These are phyloP conservation scores for Percopsis omiscomaycus DNA, from an alignment of 2,797 vertebrate genomes.

Conservation along the genomic window DNA sequence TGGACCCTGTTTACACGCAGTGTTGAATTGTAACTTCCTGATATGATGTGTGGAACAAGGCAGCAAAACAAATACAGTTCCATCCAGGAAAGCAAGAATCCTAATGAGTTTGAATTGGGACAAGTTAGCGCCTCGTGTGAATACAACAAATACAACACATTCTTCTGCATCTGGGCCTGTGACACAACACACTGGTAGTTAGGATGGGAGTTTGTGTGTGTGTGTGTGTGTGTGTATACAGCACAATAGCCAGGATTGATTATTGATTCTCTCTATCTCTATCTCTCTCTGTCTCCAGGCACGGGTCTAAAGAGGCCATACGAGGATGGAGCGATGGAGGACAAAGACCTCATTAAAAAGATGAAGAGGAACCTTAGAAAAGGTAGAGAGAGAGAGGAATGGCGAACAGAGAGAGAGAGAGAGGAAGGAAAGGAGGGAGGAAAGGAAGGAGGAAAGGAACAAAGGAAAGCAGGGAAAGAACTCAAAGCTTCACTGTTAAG, in stretches of 20 bases:
- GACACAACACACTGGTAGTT: too few species aligned
- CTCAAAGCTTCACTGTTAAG: too few species aligned
- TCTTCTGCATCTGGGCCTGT: too few species aligned
- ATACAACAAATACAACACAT: too few species aligned
- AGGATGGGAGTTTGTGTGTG: too few species aligned
- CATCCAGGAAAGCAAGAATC: too few species aligned
- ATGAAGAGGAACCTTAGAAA: conserved; percentile 98
- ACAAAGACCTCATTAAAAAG: conserved; percentile 98
- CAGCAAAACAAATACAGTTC: too few species aligned
- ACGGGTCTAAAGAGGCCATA: conserved; percentile 93
- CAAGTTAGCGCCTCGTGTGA: too few species aligned
- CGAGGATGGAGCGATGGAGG: conserved; percentile 89
- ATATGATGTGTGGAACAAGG: too few species aligned
- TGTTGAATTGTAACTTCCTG: too few species aligned
- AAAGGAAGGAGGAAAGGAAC: not conserved
- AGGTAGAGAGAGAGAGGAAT: conserved; percentile 72
- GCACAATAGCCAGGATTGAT: not conserved
- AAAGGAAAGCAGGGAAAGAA: not conserved
- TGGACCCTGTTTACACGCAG: too few species aligned
- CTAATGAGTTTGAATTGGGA: not conserved
- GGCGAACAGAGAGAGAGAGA: not conserved
- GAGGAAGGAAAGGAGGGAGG: not conserved
- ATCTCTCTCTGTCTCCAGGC: conserved; percentile 50
- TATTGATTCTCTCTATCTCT: conserved; percentile 15
- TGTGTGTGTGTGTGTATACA: conserved; percentile 14